These are phyloP conservation scores for Drosophila oshimai DNA, from an alignment of 1,140 invertebrate species.

Conservation along the genomic window DNA sequence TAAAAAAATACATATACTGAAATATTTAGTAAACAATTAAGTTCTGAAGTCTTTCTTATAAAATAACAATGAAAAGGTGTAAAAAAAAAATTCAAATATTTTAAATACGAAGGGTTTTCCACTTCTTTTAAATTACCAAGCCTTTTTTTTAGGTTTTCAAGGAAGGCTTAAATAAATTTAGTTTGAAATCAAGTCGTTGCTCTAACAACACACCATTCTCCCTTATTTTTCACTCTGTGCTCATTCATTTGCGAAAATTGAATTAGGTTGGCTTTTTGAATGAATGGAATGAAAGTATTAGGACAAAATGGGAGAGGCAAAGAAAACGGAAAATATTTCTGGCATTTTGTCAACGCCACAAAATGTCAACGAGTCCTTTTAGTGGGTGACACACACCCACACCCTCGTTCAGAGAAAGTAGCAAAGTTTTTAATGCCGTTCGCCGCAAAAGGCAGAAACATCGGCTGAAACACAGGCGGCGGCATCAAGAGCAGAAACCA, in stretches of 20 bases:
- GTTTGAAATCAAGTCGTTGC: constrained; percentile 37
- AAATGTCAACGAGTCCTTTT: constrained; percentile 51
- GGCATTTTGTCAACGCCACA: constrained; percentile 55
- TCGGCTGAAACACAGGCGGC: neutral
- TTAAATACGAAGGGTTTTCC: too few species aligned
- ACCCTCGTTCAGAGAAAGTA: constrained; percentile 14
- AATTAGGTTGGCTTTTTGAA: constrained; percentile 63
- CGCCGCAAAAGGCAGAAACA: constrained; percentile 22
- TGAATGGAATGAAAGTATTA: constrained; percentile 52
- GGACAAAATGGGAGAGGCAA: neutral
- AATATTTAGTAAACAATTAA: too few species aligned
- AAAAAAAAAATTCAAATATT: too few species aligned
- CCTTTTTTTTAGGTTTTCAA: constrained; percentile 15
- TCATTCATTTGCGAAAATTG: constrained; percentile 72
- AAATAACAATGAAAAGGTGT: too few species aligned
- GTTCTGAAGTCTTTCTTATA: too few species aligned
- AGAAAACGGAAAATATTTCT: constrained; percentile 39
- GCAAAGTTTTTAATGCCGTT: constrained; percentile 62
- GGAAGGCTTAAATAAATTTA: constrained; percentile 30
- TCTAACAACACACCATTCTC: neutral
- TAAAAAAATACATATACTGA: too few species aligned
- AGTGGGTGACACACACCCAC: constrained; percentile 39
- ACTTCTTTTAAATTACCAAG: neutral
- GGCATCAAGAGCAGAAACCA: neutral
- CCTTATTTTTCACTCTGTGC: neutral